These are phyloP conservation scores for Calyptommatus sinebrachiatus DNA, from an alignment of 2,113 vertebrate genomes.

Conservation along the genomic window DNA sequence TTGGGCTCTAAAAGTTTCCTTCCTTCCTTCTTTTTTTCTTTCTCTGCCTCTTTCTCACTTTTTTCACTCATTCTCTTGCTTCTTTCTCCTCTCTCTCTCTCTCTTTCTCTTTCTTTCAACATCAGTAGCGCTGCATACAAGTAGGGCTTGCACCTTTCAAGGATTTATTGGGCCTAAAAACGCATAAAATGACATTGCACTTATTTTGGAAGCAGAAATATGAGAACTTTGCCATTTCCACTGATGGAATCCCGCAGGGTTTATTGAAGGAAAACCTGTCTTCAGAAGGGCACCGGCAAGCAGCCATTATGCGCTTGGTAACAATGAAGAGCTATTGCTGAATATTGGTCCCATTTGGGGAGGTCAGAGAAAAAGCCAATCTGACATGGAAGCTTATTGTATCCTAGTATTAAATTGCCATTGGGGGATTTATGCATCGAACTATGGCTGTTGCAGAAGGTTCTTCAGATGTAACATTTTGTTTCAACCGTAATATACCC, in stretches of 20 bases:
- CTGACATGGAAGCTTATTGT: constrained; percentile 40
- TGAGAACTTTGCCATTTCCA: constrained; percentile 49
- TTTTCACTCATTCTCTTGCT: too few relatives aligned
- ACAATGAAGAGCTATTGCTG: constrained; percentile 39
- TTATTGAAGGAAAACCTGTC: constrained; percentile 58
- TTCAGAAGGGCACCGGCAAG: constrained; percentile 50
- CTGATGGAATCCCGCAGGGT: constrained; percentile 28
- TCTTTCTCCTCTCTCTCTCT: too few relatives aligned
- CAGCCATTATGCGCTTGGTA: constrained; percentile 44
- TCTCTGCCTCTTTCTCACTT: too few relatives aligned
- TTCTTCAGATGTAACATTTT: constrained; percentile 19
- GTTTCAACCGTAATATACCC: constrained; percentile 11
- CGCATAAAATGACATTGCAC: constrained; percentile 15
- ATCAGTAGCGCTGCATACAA: neutral
- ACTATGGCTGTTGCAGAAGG: constrained; percentile 37
- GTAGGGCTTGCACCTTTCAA: constrained; percentile 27
- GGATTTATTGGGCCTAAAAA: neutral
- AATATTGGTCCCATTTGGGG: constrained; percentile 43
- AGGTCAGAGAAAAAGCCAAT: constrained; percentile 56
- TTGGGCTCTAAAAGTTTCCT: too few relatives aligned
- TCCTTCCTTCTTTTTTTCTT: too few relatives aligned
- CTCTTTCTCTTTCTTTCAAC: too few relatives aligned
- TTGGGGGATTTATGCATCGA: constrained; percentile 44
- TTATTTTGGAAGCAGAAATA: constrained; percentile 38
- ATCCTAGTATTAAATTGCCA: neutral